Base-by-base conservation (phyloP, 1,140 invertebrate genomes). In the Zaprionus vittiger region DNA sequence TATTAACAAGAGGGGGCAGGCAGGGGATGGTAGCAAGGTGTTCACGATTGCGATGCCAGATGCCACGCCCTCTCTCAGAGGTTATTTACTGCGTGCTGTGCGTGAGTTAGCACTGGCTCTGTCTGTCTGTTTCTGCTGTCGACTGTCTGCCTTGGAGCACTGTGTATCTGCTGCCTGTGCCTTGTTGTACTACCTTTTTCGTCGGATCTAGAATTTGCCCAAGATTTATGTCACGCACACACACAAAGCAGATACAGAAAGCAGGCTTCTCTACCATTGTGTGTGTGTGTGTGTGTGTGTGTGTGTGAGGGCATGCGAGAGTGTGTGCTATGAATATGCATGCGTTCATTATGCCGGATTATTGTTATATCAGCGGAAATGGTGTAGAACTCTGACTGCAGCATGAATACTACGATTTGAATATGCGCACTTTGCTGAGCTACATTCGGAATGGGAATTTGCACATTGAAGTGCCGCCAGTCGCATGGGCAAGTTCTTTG, bases 211-310 rank as follows among this genome's bases (percentile, higher is more conserved):
- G 47, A 52, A 87, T 87, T 89, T 84, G 66, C 74, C 78, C 63
- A 87, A 84, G 84, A 90, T 87, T 87, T 87, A 84, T 89, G 85
- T 90, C 85, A 71, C 79, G 77, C 72, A 57, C 85, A 89, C 75
- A 68, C 83, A 76, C 64, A 79, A 67, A 22, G 47, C 49, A 69
- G 71, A 71, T 56, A 14, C 54, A 52, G 63, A 63, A 70, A 17
- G 59, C 65, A 52, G 72, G 69, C 67, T 34, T 44, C 49, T 56
- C 47, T 67, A 17, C n/a, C 31, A 34, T 59, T 26, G 24, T 26
- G 24, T 26, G 38, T 54, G 24, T 54, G 24, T 37, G 12, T 20
- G 20, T 65, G 12, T 4, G 26, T 74, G 41, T 22, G 31, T 47
- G 56, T 47, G 38, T 54, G 24, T 37, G n/a, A n/a, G 26, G 52